Conservation (phyloP, 2,888 invertebrate species). For the Colletes collaris region DNA sequence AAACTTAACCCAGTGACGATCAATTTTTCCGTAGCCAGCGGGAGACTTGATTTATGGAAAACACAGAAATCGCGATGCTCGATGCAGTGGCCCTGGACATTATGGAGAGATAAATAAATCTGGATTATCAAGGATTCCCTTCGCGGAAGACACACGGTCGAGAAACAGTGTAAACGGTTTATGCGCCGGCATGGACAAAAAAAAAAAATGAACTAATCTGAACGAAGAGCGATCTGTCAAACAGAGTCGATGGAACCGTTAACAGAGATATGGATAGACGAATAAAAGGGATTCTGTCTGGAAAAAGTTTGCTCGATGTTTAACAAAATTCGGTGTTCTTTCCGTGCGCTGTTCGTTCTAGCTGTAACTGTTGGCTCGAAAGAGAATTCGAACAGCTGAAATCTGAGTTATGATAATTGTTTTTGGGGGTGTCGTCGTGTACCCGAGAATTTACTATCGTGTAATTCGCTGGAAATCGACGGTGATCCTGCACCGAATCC, state of each 20-base stretch:
- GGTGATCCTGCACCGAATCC: slow-evolving; percentile 28
- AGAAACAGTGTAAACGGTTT: slow-evolving; percentile 36
- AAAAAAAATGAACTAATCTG: not conserved
- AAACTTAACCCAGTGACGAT: slow-evolving; percentile 65
- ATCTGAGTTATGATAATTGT: slow-evolving; percentile 29
- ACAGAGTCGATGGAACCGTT: slow-evolving; percentile 33
- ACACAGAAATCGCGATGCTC: slow-evolving; percentile 37
- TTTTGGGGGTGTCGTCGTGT: not conserved
- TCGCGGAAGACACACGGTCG: slow-evolving; percentile 37
- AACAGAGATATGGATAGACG: slow-evolving; percentile 5
- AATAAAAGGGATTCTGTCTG: not conserved
- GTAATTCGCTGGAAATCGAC: slow-evolving; percentile 38
- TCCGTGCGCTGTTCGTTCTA: no score
- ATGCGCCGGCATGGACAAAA: slow-evolving; percentile 1
- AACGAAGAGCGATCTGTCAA: slow-evolving; percentile 33
- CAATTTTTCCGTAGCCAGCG: slow-evolving; percentile 42
- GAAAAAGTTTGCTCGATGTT: slow-evolving; percentile 9
- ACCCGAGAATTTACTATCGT: slow-evolving; percentile 23
- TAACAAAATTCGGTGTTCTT: not conserved
- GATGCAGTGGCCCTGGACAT: slow-evolving; percentile 41
- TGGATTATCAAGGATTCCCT: slow-evolving; percentile 57
- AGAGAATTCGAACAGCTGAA: not conserved
- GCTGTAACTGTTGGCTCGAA: not conserved
- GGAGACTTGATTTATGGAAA: slow-evolving; percentile 52
- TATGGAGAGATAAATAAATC: slow-evolving; percentile 59